Conservation (phyloP, 2,797 vertebrate species). For the Cuculus canorus region DNA sequence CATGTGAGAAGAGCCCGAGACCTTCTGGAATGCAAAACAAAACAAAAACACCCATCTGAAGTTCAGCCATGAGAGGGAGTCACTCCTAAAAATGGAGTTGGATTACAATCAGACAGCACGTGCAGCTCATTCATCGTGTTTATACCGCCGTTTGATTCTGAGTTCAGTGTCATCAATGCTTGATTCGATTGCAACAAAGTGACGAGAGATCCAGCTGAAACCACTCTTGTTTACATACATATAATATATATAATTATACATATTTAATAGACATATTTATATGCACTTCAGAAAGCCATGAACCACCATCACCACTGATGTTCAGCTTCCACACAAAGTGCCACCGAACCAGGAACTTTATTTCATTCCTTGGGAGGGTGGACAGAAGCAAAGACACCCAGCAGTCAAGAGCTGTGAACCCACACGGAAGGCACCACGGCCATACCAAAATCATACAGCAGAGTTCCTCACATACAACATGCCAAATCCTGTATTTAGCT, state of each 20-base stretch:
- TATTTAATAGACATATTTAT: too few species aligned
- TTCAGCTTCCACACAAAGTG: not conserved
- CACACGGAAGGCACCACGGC: not conserved
- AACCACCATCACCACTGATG: not conserved
- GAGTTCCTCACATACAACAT: not conserved
- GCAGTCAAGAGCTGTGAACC: not conserved
- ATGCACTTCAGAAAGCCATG: not conserved
- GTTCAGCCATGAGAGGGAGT: accelerated
- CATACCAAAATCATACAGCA: accelerated
- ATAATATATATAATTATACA: too few species aligned
- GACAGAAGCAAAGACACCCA: not conserved
- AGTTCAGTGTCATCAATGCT: too few species aligned
- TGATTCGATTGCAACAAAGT: not conserved
- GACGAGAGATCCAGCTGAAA: not conserved
- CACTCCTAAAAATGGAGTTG: not conserved
- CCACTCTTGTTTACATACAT: too few species aligned
- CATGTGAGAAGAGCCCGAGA: accelerated
- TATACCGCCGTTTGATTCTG: accelerated
- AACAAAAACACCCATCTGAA: accelerated
- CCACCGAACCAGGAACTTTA: not conserved
- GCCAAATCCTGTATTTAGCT: too few species aligned
- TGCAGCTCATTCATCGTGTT: accelerated
- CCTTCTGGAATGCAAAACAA: not conserved
- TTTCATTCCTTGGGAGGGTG: not conserved
- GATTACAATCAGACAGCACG: too few species aligned